Evolutionary conservation across 1,140 invertebrate genomes (phyloP), one percentile per base, ranked within the genome.

Genomic region (Caerostris extrusa): DNA sequence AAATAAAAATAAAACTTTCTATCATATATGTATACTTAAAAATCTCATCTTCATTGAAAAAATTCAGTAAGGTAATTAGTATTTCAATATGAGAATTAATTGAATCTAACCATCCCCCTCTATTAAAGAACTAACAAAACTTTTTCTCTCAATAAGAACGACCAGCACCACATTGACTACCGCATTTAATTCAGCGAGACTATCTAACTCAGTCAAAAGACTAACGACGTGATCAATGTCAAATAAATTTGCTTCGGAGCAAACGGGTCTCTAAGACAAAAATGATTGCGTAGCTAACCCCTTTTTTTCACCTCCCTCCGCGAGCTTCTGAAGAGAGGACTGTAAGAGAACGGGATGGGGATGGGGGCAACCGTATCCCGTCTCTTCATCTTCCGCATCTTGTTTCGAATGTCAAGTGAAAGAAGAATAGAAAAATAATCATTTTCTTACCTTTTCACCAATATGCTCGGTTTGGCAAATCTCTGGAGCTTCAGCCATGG

Each of bases 401-500:
- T 77, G 34, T 77, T 77, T 77, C 50, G 14, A 77, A 34, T 50
- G 14, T 53, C 12, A 64, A 64, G 61, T 10, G 61, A 53, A 77
- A 71, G 19, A 12, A 10, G 8, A 3, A 34, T 12, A 57, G 12
- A 56, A 17, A 10, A 83, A 58, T 4, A n/a, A 64, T 50, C 5
- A 5, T 61, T n/a, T 3, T 5, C 87, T 17, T 71, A 90, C 87
- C 87, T 69, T 67, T 14, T 90, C 87, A 8, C 71, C 87, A 7
- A 69, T 53, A 90, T 90, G 87, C 53, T n/a, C 10, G 6, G 67
- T 50, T 10, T 10, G 17, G 55, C 87, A 90, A 3, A 64, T 90
- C 10, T 90, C 87, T n/a, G 69, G 64, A 64, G 34, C 67, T 90
- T 90, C 87, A 2, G 87, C 87, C 87, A 90, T 90, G 34, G 8